A percentile compares a stretch with the other conserved stretches of the same genome.
Conservation (phyloP, 1,140 invertebrate genomes). For the Drosophila miranda region DNA sequence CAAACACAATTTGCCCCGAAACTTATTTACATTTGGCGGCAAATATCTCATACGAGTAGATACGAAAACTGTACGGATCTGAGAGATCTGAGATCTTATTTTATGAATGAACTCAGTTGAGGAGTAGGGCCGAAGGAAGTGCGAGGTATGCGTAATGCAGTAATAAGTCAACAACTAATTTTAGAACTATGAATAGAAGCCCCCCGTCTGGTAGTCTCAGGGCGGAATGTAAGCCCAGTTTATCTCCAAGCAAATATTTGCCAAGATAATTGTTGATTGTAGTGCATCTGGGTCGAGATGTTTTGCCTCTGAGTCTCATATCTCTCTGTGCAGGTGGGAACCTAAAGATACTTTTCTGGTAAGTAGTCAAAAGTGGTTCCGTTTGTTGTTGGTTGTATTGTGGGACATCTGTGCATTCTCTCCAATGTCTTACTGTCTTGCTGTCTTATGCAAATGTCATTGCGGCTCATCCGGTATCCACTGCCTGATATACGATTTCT, state of each 20-base stretch:
- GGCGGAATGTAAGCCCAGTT: slow-evolving; percentile 35
- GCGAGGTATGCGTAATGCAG: slow-evolving; percentile 80
- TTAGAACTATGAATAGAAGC: slow-evolving; percentile 38
- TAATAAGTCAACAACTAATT: slow-evolving; percentile 65
- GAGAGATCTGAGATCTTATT: slow-evolving; percentile 52
- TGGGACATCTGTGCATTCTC: slow-evolving; percentile 49
- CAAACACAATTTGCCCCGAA: slow-evolving; percentile 54
- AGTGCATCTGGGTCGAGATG: slow-evolving; percentile 65
- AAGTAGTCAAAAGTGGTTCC: slow-evolving; percentile 41
- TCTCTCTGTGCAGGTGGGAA: slow-evolving; percentile 22
- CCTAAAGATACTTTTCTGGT: slow-evolving; percentile 3
- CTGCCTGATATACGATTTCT: slow-evolving; percentile 61
- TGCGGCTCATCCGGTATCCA: slow-evolving; percentile 48
- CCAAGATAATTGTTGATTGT: slow-evolving; percentile 37
- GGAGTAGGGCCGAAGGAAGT: slow-evolving; percentile 44
- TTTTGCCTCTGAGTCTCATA: slow-evolving; percentile 12
- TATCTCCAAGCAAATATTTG: slow-evolving; percentile 68
- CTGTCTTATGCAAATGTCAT: slow-evolving; percentile 45
- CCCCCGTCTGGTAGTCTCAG: slow-evolving; percentile 10
- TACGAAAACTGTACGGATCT: slow-evolving; percentile 22
- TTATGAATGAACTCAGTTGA: slow-evolving; percentile 71
- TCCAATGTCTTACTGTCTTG: not conserved
- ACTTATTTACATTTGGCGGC: slow-evolving; percentile 69
- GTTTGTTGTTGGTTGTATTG: slow-evolving; percentile 2
- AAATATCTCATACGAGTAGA: slow-evolving; percentile 38